These are phyloP conservation scores for Alauda arvensis DNA, from an alignment of 2,797 vertebrate genomes.

Conservation along the genomic window DNA sequence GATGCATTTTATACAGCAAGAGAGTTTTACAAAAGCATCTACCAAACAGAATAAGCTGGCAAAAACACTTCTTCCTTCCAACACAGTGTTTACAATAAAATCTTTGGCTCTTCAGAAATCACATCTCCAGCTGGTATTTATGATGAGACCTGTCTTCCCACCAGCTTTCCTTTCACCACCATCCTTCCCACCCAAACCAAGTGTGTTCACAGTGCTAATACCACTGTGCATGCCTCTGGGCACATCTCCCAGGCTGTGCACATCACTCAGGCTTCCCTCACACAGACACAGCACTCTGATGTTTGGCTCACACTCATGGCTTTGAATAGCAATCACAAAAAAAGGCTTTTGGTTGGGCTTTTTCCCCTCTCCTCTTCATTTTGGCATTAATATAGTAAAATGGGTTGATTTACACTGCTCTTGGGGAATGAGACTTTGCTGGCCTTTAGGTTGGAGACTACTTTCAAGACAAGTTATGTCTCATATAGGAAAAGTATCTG, in stretches of 20 bases:
- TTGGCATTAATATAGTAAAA: background rate
- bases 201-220: background rate
- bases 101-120: background rate
- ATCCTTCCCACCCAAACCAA: background rate
- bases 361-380: background rate
- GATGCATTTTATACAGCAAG: background rate
- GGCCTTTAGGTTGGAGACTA: background rate
- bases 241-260: background rate
- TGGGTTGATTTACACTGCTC: background rate
- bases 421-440: background rate
- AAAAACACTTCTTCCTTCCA: background rate
- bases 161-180: background rate
- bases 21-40: background rate
- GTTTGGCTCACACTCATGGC: background rate
- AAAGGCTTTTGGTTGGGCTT: rapidly evolving
- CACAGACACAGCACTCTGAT: rapidly evolving
- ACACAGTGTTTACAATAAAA: background rate
- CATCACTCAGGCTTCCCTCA: background rate
- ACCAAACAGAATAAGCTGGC: background rate
- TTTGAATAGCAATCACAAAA: background rate
- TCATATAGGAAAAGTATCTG: background rate
- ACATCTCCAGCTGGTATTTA: background rate
- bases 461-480: background rate
- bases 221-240: background rate
- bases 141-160: background rate